phyloP scores from a whole-genome alignment of 2,888 invertebrate genomes.

The Coelinius sp. region DNA sequence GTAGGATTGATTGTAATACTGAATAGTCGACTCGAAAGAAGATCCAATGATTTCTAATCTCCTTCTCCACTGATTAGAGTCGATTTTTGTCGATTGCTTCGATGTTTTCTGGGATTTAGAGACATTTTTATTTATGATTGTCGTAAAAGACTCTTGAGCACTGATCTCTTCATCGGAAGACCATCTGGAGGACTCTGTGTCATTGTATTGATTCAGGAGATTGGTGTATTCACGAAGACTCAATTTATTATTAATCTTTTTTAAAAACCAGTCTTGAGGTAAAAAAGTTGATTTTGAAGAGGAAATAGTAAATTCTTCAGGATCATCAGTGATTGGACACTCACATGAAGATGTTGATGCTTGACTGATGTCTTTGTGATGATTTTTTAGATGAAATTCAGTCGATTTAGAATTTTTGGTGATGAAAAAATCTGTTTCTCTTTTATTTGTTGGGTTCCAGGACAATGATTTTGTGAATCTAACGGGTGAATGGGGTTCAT shows the following conservation, averaged over 20 bases:
- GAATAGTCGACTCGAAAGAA: constrained; percentile 32
- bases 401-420: background rate
- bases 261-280: background rate
- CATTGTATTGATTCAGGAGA: background rate
- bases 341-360: background rate
- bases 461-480: constrained; percentile 49
- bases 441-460: constrained; percentile 47
- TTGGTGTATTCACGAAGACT: background rate
- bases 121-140: background rate
- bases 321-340: background rate
- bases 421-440: constrained; percentile 39
- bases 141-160: background rate
- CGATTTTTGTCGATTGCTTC: background rate
- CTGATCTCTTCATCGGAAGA: constrained; percentile 15
- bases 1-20: background rate
- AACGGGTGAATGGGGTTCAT: constrained; percentile 14
- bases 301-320: background rate
- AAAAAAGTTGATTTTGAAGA: background rate
- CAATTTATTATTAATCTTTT: background rate
- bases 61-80: background rate
- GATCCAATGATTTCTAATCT: constrained; percentile 12
- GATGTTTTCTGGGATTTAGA: background rate
- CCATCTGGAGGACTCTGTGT: constrained; percentile 3
- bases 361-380: background rate
- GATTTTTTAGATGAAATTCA: background rate